Percentiles rank a stretch among this genome's conserved stretches.
Evolutionary conservation across 2,888 invertebrate species (phyloP).

Genomic region (Eristalinus aeneus): DNA sequence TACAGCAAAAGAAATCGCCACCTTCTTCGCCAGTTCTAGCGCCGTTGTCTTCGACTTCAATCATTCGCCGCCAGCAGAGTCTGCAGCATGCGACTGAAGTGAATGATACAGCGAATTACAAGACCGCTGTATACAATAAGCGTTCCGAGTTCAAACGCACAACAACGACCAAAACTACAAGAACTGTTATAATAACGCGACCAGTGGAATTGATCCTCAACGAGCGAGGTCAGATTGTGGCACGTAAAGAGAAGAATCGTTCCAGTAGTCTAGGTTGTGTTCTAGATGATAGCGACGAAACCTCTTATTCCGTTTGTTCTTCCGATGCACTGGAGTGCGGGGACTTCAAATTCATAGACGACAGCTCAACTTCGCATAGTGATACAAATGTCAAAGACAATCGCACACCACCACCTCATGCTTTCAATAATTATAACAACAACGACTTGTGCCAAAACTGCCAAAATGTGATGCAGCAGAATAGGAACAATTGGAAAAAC

Average conservation of each 20-base stretch:
- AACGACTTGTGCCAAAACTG: constrained; percentile 77
- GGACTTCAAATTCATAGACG: constrained; percentile 79
- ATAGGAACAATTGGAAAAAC: constrained; percentile 77
- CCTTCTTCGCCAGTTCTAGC: constrained; percentile 69
- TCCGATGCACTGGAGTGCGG: constrained; percentile 69
- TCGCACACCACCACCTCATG: not conserved
- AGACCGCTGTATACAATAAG: constrained; percentile 71
- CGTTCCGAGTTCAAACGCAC: constrained; percentile 76
- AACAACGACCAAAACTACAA: constrained; percentile 77
- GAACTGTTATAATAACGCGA: constrained; percentile 75
- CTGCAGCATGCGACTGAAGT: constrained; percentile 74
- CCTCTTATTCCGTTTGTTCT: constrained; percentile 49
- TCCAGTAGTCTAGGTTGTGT: constrained; percentile 79
- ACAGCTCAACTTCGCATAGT: constrained; percentile 78
- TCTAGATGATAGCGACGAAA: constrained; percentile 73
- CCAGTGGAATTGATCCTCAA: constrained; percentile 77
- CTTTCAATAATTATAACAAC: constrained; percentile 64
- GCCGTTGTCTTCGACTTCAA: constrained; percentile 58
- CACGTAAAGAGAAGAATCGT: constrained; percentile 74
- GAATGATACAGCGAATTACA: constrained; percentile 73
- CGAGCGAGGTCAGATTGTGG: constrained; percentile 77
- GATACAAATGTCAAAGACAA: constrained; percentile 74
- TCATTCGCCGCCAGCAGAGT: constrained; percentile 71
- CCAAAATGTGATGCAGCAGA: constrained; percentile 76
- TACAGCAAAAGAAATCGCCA: constrained; percentile 65